Percentiles rank a stretch among this genome's conserved stretches.
These are phyloP conservation scores for Epinotia demarniana DNA, from an alignment of 2,888 invertebrate genomes.

Conservation along the genomic window DNA sequence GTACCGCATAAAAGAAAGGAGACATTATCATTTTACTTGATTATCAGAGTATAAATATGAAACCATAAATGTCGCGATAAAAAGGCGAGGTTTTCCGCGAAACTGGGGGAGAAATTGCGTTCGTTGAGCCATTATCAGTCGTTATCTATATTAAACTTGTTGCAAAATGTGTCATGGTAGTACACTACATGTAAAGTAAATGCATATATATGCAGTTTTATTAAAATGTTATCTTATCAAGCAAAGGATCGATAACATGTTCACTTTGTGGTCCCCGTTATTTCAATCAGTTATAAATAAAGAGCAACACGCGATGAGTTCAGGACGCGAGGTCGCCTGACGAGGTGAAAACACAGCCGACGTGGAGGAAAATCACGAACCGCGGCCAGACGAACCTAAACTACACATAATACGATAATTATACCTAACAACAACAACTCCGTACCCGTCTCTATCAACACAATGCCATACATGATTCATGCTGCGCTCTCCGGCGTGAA, in stretches of 20 bases:
- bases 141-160: conserved; percentile 46
- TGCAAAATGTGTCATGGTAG: conserved; percentile 33
- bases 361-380: conserved; percentile 53
- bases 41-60: conserved; percentile 45
- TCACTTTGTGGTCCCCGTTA: conserved; percentile 1
- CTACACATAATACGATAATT: conserved; percentile 57
- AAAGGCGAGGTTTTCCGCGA: conserved; percentile 42
- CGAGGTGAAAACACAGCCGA: conserved; percentile 55
- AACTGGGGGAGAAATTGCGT: conserved; percentile 45
- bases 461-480: conserved; percentile 67
- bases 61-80: conserved; percentile 47
- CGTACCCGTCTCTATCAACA: conserved; percentile 55
- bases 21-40: conserved; percentile 42
- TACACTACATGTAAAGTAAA: conserved; percentile 6
- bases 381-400: conserved; percentile 58
- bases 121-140: conserved; percentile 40
- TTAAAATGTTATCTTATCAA: conserved; percentile 32
- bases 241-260: conserved; percentile 15
- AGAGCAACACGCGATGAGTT: conserved; percentile 31
- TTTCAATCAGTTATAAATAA: conserved; percentile 27
- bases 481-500: conserved; percentile 46
- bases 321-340: conserved; percentile 49
- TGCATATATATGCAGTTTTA: conserved; percentile 16
- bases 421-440: conserved; percentile 63
- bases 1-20: conserved; percentile 24